Conservation (phyloP, 1,140 invertebrate species). For the Chymomyza costata region DNA sequence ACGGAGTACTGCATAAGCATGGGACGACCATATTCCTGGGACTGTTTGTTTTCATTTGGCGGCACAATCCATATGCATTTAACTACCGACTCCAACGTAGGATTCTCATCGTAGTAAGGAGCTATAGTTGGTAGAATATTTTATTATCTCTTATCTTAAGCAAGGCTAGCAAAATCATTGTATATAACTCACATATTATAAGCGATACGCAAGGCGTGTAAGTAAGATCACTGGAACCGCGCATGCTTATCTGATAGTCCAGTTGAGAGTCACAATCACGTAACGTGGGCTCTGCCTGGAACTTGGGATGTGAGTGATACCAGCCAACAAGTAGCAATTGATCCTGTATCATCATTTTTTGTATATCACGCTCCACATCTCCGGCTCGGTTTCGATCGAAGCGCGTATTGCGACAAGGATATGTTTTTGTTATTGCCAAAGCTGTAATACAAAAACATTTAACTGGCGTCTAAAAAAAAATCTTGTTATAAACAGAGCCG, state of each 20-base stretch:
- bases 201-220: conserved; percentile 95
- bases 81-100: conserved; percentile 86
- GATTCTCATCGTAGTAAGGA: conserved; percentile 88
- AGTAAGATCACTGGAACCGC: conserved; percentile 89
- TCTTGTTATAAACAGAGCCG: conserved; percentile 14
- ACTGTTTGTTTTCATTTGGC: conserved; percentile 91
- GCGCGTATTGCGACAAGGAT: conserved; percentile 90
- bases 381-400: conserved; percentile 84
- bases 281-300: conserved; percentile 90
- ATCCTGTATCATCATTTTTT: conserved; percentile 86
- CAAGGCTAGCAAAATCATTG: not conserved
- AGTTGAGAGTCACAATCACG: conserved; percentile 94
- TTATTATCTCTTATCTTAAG: not conserved
- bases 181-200: conserved; percentile 87
- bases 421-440: conserved; percentile 90
- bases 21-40: conserved; percentile 90
- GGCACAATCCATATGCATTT: conserved; percentile 96
- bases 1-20: conserved; percentile 92
- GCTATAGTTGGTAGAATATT: conserved; percentile 80
- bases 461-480: not conserved
- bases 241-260: conserved; percentile 96
- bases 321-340: conserved; percentile 91
- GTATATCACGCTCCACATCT: conserved; percentile 87
- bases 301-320: conserved; percentile 97
- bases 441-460: conserved; percentile 78